phyloP scores from a whole-genome alignment of 2,888 invertebrate genomes.

The Acanthopleura granulata region DNA sequence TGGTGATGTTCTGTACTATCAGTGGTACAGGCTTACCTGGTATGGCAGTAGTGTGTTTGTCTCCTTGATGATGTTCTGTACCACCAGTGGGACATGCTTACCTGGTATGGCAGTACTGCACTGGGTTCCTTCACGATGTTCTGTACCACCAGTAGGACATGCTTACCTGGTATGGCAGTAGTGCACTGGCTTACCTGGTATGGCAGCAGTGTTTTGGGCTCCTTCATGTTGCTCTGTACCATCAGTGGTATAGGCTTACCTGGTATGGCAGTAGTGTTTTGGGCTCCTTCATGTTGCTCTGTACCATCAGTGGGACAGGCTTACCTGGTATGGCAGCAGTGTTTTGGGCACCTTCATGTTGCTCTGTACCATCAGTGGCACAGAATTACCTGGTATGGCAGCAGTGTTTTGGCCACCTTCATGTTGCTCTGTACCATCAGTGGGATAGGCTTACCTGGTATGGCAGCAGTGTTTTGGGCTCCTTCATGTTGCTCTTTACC shows the following conservation, averaged over 20 bases:
- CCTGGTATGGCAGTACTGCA: slow-evolving; percentile 46
- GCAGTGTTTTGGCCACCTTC: slow-evolving; percentile 46
- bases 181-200: slow-evolving; percentile 45
- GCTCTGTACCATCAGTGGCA: slow-evolving; percentile 46
- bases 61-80: no score
- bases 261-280: slow-evolving; percentile 43
- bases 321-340: slow-evolving; percentile 46
- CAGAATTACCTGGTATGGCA: slow-evolving; percentile 41
- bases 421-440: slow-evolving; percentile 50
- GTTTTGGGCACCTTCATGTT: slow-evolving; percentile 52
- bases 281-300: slow-evolving; percentile 53
- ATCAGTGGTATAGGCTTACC: slow-evolving; percentile 38
- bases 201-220: slow-evolving; percentile 47
- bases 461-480: slow-evolving; percentile 47
- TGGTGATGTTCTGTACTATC: slow-evolving; percentile 51
- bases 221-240: slow-evolving; percentile 54
- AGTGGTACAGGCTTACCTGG: slow-evolving; percentile 30
- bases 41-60: no score
- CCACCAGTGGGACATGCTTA: slow-evolving; percentile 20
- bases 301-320: slow-evolving; percentile 41
- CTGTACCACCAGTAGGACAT: slow-evolving; percentile 44
- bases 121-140: slow-evolving; percentile 52
- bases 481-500: slow-evolving; percentile 54
- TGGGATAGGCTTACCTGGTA: slow-evolving; percentile 42
- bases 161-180: slow-evolving; percentile 46